Evolutionary conservation across 2,113 vertebrate species (phyloP), one percentile per base, ranked within the genome.

Genomic region (Holacanthus passer): DNA sequence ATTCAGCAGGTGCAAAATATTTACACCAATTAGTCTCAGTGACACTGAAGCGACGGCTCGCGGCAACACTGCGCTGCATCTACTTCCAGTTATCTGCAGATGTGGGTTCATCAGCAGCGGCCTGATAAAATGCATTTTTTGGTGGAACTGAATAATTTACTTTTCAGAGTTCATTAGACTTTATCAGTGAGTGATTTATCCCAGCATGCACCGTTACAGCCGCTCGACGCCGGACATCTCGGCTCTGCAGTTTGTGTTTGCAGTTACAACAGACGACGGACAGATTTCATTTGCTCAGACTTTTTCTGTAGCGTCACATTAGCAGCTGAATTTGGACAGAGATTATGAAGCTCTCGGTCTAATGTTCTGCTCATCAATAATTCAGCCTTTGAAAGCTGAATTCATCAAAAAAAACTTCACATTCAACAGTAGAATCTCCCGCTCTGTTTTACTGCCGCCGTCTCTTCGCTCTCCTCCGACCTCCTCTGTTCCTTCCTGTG

Each of bases 81-180:
- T 8, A 12, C 13, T 2, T 31, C 19, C 9, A 11, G 5, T 41
- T 60, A 32, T 39, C 39, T 35, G 20, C 45, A 48, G 24, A 4
- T n/a, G 53, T 12, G 24, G 4, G 14, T 27, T 19, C 1, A 5
- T 1, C n/a, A n/a, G n/a, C n/a, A n/a, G n/a, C n/a, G n/a, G n/a
- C n/a, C n/a, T n/a, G n/a, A n/a, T n/a, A n/a, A n/a, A n/a, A n/a
- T n/a, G n/a, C n/a, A n/a, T n/a, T 0, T 13, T 14, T 37, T 31
- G 39, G 67, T 77, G 78, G 71, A 76, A 79, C 32, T 81, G 85
- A 91, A 85, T 87, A 77, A 41, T 84, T 69, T 20, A 41, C 35
- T 7, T 6, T 8, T 37, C 14, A 9, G 27, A 39, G 29, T 58
- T 69, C 24, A 27, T 2, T 39, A n/a, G 27, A 62, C 47, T 53